phyloP scores from a whole-genome alignment of 2,888 invertebrate genomes.

The Cephus spinipes region DNA sequence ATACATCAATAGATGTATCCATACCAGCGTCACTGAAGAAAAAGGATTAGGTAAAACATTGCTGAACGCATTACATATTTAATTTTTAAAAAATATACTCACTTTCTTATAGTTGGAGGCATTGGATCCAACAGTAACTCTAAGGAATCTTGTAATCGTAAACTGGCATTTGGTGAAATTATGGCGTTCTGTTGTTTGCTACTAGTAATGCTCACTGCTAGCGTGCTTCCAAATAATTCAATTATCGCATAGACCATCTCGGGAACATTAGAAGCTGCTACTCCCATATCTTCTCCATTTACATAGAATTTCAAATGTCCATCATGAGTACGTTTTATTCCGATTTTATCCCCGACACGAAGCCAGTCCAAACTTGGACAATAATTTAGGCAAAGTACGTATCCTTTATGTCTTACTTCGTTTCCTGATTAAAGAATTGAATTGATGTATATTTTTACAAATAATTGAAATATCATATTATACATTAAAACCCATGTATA shows the following conservation, averaged over 20 bases:
- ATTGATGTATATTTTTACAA: slow-evolving; percentile 9
- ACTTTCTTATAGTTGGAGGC: slow-evolving; percentile 60
- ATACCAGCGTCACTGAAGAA: slow-evolving; percentile 61
- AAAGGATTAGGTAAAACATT: slow-evolving; percentile 10
- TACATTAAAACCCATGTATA: not conserved
- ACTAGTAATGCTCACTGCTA: slow-evolving; percentile 80
- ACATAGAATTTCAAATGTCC: slow-evolving; percentile 79
- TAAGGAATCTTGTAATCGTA: slow-evolving; percentile 72
- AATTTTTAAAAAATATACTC: slow-evolving; percentile 23
- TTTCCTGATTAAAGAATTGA: slow-evolving; percentile 69
- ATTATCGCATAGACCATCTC: slow-evolving; percentile 87
- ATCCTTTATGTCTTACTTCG: slow-evolving; percentile 77
- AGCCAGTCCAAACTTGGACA: slow-evolving; percentile 84
- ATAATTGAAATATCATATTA: slow-evolving; percentile 7
- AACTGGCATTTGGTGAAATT: slow-evolving; percentile 67
- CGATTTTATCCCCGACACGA: slow-evolving; percentile 81
- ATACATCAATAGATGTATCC: slow-evolving; percentile 60
- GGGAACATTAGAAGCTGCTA: slow-evolving; percentile 81
- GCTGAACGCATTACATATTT: not conserved
- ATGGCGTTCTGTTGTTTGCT: slow-evolving; percentile 70
- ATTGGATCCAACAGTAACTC: slow-evolving; percentile 72
- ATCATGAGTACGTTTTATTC: slow-evolving; percentile 79
- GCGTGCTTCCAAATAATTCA: slow-evolving; percentile 84
- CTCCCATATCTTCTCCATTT: slow-evolving; percentile 85
- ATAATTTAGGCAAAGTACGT: slow-evolving; percentile 76